Evolutionary conservation across 2,113 vertebrate species (phyloP).

Genomic region (Solea solea): DNA sequence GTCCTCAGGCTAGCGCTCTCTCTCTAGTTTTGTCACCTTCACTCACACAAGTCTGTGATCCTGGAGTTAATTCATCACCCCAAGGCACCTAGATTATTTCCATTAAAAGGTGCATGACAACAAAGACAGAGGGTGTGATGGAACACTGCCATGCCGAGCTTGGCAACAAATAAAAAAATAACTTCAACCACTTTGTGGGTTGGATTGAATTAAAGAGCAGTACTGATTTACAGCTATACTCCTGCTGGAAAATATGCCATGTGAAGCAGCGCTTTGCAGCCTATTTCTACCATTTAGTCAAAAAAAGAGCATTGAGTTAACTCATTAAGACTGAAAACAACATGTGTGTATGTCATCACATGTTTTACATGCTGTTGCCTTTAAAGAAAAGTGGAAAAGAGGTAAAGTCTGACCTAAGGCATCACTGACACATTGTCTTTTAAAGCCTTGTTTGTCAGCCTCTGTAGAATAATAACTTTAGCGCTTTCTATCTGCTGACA

Average conservation of each 20-base stretch:
- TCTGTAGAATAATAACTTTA: no score
- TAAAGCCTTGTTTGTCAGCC: no score
- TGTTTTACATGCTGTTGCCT: no score
- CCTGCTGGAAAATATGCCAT: background rate
- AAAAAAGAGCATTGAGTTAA: background rate
- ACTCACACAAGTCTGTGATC: conserved; percentile 41
- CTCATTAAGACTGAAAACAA: background rate
- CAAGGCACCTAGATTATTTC: conserved; percentile 1
- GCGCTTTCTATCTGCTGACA: no score
- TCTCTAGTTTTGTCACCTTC: conserved; percentile 23
- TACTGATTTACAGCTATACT: conserved; percentile 17
- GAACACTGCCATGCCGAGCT: background rate
- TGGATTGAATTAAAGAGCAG: background rate
- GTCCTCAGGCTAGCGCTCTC: conserved; percentile 32
- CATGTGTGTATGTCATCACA: background rate
- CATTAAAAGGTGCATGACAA: conserved; percentile 14
- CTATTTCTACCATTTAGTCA: background rate
- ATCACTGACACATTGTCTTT: no score
- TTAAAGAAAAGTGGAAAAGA: no score
- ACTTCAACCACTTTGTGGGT: background rate
- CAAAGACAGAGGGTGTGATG: background rate
- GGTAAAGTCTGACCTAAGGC: no score
- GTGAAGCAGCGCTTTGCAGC: background rate
- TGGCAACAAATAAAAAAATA: background rate
- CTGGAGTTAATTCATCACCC: conserved; percentile 25